Evolutionary conservation across 1,140 invertebrate species (phyloP).

Genomic region (Schlechtendalia chinensis): DNA sequence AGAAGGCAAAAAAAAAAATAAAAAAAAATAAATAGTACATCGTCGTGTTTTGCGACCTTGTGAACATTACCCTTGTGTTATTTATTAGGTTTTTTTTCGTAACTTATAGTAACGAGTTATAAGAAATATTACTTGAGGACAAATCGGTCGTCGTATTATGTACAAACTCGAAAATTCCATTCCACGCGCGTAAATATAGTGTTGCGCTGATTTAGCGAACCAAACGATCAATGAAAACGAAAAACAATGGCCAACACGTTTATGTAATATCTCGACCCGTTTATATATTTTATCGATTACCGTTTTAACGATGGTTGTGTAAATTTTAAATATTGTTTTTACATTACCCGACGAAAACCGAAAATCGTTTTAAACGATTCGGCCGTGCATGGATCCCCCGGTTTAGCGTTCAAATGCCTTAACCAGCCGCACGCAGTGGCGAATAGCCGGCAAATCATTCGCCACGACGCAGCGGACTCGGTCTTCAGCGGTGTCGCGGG

Average conservation of each 20-base stretch:
- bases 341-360: no score
- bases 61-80: conserved; percentile 15
- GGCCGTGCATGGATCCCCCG: no score
- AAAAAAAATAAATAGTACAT: not conserved
- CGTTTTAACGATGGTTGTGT: no score
- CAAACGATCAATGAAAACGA: no score
- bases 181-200: no score
- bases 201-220: no score
- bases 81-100: conserved; percentile 4
- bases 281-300: no score
- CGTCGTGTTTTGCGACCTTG: not conserved
- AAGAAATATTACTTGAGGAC: conserved; percentile 21
- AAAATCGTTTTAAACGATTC: no score
- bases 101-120: not conserved
- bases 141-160: not conserved
- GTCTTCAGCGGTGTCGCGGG: not conserved
- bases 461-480: not conserved
- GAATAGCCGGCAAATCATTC: conserved; percentile 15
- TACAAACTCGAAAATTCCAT: not conserved
- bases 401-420: conserved; percentile 3
- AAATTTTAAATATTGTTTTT: no score
- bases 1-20: conserved; percentile 29
- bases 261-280: no score
- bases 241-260: no score
- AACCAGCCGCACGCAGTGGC: not conserved